Percentiles rank a stretch among this genome's conserved stretches.
Conservation (phyloP, 2,888 invertebrate species). For the Megalurothrips usitatus region DNA sequence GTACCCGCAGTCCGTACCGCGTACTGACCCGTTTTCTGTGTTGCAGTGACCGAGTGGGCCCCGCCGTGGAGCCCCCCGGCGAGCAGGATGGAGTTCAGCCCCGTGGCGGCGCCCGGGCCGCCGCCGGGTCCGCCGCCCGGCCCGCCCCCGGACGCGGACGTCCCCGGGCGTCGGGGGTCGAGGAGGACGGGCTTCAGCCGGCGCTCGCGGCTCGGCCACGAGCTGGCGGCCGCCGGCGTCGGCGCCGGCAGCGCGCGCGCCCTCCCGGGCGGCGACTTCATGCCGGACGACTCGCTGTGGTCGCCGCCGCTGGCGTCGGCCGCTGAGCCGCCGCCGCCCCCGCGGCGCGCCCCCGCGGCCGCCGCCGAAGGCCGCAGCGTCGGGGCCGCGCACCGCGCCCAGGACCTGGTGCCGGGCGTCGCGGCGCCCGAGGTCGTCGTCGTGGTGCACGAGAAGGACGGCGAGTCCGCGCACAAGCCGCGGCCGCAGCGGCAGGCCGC, state of each 20-base stretch:
- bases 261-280: neutral
- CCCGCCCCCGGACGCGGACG: constrained; percentile 25
- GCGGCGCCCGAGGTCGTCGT: constrained; percentile 32
- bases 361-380: constrained; percentile 30
- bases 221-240: constrained; percentile 28
- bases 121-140: constrained; percentile 20
- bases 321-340: constrained; percentile 27
- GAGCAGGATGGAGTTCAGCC: constrained; percentile 43
- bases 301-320: constrained; percentile 32
- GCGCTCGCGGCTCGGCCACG: constrained; percentile 22
- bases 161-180: neutral
- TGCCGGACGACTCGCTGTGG: neutral
- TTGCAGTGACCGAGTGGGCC: constrained; percentile 42
- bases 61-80: constrained; percentile 45
- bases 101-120: constrained; percentile 26
- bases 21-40: neutral
- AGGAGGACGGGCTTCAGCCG: neutral
- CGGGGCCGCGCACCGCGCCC: constrained; percentile 30
- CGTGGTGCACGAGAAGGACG: constrained; percentile 30
- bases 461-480: neutral
- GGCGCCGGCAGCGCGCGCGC: neutral
- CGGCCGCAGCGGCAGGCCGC: constrained; percentile 15
- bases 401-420: constrained; percentile 33
- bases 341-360: neutral
- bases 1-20: too few species aligned